Evolutionary conservation across 2,888 invertebrate genomes (phyloP).

Genomic region (Eugnorisma glareosa): DNA sequence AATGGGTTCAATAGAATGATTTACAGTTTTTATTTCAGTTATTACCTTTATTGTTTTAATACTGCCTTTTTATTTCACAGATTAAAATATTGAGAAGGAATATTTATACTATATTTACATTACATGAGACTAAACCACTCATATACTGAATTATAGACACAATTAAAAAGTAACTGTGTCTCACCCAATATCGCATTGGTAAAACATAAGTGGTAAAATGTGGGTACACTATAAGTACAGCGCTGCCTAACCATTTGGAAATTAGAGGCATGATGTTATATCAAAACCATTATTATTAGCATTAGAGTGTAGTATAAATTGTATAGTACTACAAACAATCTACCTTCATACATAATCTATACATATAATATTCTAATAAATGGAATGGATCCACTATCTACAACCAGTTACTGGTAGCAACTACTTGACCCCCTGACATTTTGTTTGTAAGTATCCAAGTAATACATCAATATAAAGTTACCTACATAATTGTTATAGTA

Average conservation of each 20-base stretch:
- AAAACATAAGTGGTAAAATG: neutral
- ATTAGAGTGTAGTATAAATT: neutral
- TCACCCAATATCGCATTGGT: too few species aligned
- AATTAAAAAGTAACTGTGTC: too few species aligned
- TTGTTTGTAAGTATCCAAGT: slow-evolving; percentile 26
- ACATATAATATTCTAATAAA: too few species aligned
- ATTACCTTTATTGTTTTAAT: neutral
- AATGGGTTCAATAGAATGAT: neutral
- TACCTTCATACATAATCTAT: slow-evolving; percentile 10
- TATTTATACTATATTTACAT: too few species aligned
- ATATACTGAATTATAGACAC: too few species aligned
- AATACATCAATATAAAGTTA: neutral
- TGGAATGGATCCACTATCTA: too few species aligned
- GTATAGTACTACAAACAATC: neutral
- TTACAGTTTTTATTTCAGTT: neutral
- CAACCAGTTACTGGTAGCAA: slow-evolving; percentile 15
- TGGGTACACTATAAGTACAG: neutral
- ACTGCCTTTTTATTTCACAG: neutral
- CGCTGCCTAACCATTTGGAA: neutral
- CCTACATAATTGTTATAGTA: neutral
- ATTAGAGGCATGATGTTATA: neutral
- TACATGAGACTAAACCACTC: neutral
- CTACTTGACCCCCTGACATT: slow-evolving; percentile 53
- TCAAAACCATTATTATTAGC: neutral
- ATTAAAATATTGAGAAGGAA: neutral